Evolutionary conservation across 2,888 invertebrate species (phyloP).

Genomic region (Parascotia fuliginaria): DNA sequence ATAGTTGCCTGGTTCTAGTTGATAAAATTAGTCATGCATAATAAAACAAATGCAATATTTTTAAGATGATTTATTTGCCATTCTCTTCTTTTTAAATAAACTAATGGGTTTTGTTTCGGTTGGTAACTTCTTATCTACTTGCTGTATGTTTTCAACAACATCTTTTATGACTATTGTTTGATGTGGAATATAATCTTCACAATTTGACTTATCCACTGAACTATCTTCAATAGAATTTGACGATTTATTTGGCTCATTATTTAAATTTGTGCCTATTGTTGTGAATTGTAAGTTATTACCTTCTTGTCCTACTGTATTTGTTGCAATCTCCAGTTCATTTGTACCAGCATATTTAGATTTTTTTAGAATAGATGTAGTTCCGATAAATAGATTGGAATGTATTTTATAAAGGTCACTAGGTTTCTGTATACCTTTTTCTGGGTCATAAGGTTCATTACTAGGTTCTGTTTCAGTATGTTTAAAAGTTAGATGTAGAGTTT

Average conservation of each 20-base stretch:
- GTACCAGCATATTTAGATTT: slow-evolving; percentile 61
- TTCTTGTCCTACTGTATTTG: too few relatives aligned
- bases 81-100: slow-evolving; percentile 73
- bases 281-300: too few relatives aligned
- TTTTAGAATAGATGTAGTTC: slow-evolving; percentile 72
- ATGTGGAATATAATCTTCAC: slow-evolving; percentile 18
- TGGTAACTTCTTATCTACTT: slow-evolving; percentile 40
- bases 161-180: slow-evolving; percentile 60
- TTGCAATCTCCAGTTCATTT: neutral
- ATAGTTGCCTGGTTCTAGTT: too few relatives aligned
- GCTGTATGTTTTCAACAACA: slow-evolving; percentile 61
- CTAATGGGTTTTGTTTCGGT: slow-evolving; percentile 64
- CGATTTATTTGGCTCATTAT: too few relatives aligned
- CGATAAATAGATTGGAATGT: slow-evolving; percentile 55
- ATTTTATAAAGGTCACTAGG: slow-evolving; percentile 78
- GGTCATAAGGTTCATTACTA: slow-evolving; percentile 51
- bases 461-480: slow-evolving; percentile 64
- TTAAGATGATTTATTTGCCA: slow-evolving; percentile 51
- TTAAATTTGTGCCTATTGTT: too few relatives aligned
- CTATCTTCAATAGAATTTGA: too few relatives aligned
- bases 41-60: neutral
- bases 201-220: too few relatives aligned
- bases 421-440: slow-evolving; percentile 64
- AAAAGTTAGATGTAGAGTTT: slow-evolving; percentile 70
- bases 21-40: too few relatives aligned